phyloP scores from a whole-genome alignment of 2,888 invertebrate species.

The Andrena marginata region DNA sequence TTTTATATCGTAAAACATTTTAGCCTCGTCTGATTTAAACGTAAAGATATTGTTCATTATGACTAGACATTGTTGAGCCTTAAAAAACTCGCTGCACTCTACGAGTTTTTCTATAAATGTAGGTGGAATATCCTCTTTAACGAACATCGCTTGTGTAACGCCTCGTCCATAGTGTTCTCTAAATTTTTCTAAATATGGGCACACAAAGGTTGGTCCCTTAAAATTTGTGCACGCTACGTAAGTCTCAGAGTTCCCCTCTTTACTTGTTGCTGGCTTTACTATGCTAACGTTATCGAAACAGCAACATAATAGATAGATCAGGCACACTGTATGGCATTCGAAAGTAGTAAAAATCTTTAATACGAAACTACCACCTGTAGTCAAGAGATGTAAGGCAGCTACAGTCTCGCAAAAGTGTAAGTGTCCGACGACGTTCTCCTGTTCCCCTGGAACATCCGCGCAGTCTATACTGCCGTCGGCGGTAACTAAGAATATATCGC shows the following conservation, averaged over 20 bases:
- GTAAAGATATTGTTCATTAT: slow-evolving; percentile 89
- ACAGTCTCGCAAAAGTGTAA: slow-evolving; percentile 94
- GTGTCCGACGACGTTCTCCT: slow-evolving; percentile 92
- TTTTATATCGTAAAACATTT: slow-evolving; percentile 71
- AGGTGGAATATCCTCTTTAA: slow-evolving; percentile 87
- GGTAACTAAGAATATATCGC: slow-evolving; percentile 90
- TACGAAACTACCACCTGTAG: slow-evolving; percentile 91
- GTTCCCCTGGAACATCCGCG: slow-evolving; percentile 93
- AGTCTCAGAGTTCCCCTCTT: slow-evolving; percentile 97
- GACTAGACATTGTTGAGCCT: slow-evolving; percentile 88
- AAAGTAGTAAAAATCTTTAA: slow-evolving; percentile 96
- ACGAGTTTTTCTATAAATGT: slow-evolving; percentile 89
- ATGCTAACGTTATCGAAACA: slow-evolving; percentile 90
- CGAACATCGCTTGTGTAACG: slow-evolving; percentile 87
- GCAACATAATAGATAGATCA: slow-evolving; percentile 92
- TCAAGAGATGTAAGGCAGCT: slow-evolving; percentile 90
- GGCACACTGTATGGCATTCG: slow-evolving; percentile 92
- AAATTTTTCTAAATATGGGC: slow-evolving; percentile 85
- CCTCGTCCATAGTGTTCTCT: slow-evolving; percentile 85
- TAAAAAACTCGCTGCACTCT: slow-evolving; percentile 89
- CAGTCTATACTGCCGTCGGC: slow-evolving; percentile 98
- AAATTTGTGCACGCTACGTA: slow-evolving; percentile 92
- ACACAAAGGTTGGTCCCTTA: slow-evolving; percentile 85
- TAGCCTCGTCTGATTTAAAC: slow-evolving; percentile 84
- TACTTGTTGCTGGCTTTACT: slow-evolving; percentile 96